Evolutionary conservation across 2,888 invertebrate genomes (phyloP).

Genomic region (Arge pagana): DNA sequence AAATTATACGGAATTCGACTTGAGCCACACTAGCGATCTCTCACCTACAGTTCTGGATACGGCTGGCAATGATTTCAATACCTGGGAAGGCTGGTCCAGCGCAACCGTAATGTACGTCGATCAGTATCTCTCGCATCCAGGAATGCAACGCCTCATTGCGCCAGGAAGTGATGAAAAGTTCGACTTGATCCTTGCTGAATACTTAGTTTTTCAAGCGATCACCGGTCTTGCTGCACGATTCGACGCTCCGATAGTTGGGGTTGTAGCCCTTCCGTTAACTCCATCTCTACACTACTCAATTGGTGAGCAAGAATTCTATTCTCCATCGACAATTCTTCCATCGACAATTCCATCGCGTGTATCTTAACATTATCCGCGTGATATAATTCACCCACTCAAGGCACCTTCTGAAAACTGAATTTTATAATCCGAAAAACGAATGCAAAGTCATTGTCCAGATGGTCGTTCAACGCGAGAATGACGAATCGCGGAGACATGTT

Average conservation of each 20-base stretch:
- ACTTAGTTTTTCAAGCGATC: neutral
- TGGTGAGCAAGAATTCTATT: too few relatives aligned
- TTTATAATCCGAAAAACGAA: too few relatives aligned
- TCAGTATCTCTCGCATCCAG: slow-evolving; percentile 1
- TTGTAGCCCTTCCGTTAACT: neutral
- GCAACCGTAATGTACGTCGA: neutral
- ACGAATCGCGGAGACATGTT: too few relatives aligned
- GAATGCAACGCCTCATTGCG: slow-evolving; percentile 5
- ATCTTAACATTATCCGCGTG: too few relatives aligned
- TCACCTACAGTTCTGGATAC: neutral
- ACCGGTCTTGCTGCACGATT: neutral
- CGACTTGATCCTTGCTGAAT: slow-evolving; percentile 8
- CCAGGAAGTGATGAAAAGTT: slow-evolving; percentile 4
- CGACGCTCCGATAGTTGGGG: slow-evolving; percentile 8
- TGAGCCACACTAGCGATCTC: neutral
- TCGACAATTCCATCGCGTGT: too few relatives aligned
- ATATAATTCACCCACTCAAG: too few relatives aligned
- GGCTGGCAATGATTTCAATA: neutral
- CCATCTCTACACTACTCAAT: neutral
- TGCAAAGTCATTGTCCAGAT: too few relatives aligned
- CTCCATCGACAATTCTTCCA: too few relatives aligned
- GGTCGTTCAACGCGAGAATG: too few relatives aligned
- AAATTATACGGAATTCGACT: slow-evolving; percentile 33
- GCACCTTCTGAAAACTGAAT: too few relatives aligned
- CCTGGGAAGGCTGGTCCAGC: neutral